These are phyloP conservation scores for Chloropsis cyanopogon DNA, from an alignment of 2,113 vertebrate genomes.

Conservation along the genomic window DNA sequence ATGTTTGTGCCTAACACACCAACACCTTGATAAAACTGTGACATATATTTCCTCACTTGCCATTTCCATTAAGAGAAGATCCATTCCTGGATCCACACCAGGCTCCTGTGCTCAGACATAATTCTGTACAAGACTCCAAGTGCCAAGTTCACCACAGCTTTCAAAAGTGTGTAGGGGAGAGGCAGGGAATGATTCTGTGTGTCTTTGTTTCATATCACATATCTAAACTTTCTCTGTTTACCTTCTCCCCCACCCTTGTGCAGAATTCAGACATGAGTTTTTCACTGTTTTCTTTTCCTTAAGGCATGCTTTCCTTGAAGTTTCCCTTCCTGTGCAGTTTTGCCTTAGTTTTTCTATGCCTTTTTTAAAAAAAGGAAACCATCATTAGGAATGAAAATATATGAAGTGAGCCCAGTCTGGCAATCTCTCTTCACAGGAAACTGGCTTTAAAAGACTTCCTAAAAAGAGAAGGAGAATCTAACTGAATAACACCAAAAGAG, in stretches of 20 bases:
- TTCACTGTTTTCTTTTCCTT: not conserved
- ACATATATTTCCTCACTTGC: not conserved
- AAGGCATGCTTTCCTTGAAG: not conserved
- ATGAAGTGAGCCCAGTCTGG: not conserved
- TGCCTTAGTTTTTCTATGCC: not conserved
- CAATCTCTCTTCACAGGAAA: not conserved
- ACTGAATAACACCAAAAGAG: not conserved
- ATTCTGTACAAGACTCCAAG: not conserved
- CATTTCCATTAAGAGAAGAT: not conserved
- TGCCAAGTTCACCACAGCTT: not conserved
- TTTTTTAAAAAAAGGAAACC: not conserved
- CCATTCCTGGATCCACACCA: not conserved
- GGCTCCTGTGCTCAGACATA: not conserved
- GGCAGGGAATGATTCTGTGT: not conserved
- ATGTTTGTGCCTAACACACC: not conserved
- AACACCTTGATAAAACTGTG: not conserved
- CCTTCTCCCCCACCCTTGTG: accelerated
- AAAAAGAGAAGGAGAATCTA: not conserved
- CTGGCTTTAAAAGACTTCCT: not conserved
- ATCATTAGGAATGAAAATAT: not conserved
- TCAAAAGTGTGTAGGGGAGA: not conserved
- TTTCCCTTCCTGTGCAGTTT: not conserved
- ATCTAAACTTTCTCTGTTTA: not conserved
- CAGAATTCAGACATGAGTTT: not conserved
- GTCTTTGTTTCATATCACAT: not conserved